Evolutionary conservation across 2,797 vertebrate genomes (phyloP), one percentile per base, ranked within the genome.

Genomic region (Vespertilio murinus): DNA sequence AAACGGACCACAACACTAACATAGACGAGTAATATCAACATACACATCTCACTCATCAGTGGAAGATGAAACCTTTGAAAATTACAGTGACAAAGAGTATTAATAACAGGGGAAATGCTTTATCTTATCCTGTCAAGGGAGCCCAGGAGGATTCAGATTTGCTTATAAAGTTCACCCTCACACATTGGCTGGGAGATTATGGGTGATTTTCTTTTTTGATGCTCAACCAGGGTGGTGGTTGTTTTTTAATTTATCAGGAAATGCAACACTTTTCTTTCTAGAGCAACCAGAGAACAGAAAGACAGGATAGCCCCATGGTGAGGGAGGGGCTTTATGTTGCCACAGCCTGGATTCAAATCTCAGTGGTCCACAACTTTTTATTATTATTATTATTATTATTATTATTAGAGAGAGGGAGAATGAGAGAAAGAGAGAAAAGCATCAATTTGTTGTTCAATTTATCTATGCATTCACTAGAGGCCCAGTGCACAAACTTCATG

Each of bases 241-340:
- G n/a, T 49, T 30, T 67, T 16, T 59, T 69, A 23, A 18, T 35
- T 73, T 12, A 77, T 7, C 13, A 30, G 56, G 54, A 77, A 88
- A 42, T 18, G 3, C 33, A 3, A 18, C 4, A 22, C 35, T 85
- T 47, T 61, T 33, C 33, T 45, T 84, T 42, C 64, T 45, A n/a
- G 25, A 78, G 61, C 33, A 45, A 13, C 69, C 12, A 14, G 23
- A 30, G 33, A 17, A 28, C 8, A 18, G 80, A 3, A 4, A 17
- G 30, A 73, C 45, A 3, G 2, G 6, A 4, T 4, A 4, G 28
- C 28, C 64, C 4, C 1, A 3, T 0, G 22, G 70, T 6, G 2
- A 22, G 17, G 18, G 8, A 22, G 20, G 28, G 30, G 9, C 16
- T n/a, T 20, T 9, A 6, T 9, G 3, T 13, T 5, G 20, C 38